Base-by-base conservation (phyloP, 2,797 vertebrate genomes). In the Erethizon dorsatum region DNA sequence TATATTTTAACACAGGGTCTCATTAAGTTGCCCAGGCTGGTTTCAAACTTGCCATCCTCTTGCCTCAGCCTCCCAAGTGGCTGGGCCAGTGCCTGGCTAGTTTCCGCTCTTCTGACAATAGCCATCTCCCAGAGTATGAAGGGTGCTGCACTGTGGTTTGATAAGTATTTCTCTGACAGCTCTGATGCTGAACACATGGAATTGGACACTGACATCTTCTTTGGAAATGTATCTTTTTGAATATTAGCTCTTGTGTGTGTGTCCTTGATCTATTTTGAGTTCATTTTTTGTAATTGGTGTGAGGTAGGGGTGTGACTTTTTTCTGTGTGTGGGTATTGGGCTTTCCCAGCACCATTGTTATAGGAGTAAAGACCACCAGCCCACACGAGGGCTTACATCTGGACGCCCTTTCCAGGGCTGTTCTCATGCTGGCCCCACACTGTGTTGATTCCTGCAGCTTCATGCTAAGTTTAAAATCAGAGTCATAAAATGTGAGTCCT, bases 321-420 rank as follows among this genome's bases (percentile, higher is more conserved):
- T 13, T 33, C 3, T 31, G 31, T 37, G 24, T 31, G 17, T 45
- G 28, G 28, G 24, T 6, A 9, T 31, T 22, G 20, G n/a, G 41
- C 88, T 69, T 83, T 14, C 22, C 77, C n/a, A 17, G 79, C 7
- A 88, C 52, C 2, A 12, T 26, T 14, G 73, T 31, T 57, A 83
- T 18, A 50, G 12, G 57, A 5, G 18, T 11, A 0, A 41, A 54
- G 14, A 11, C 50, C 28, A 4, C 0, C 0, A 3, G 33, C 3
- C n/a, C 10, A 2, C 0, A 17, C 1, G 7, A 4, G 15, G 5
- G 24, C 2, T 22, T 5, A 1, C 8, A 2, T 22, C 79, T 2
- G 13, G 37, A 4, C 5, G 3, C 1, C 28, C 31, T 5, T 17
- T 63, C 45, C 15, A 71, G 47, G 7, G 9, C 78, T 63, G 71